Evolutionary conservation across 2,888 invertebrate genomes (phyloP), one percentile per base, ranked within the genome.

Genomic region (Margaritifera margaritifera): DNA sequence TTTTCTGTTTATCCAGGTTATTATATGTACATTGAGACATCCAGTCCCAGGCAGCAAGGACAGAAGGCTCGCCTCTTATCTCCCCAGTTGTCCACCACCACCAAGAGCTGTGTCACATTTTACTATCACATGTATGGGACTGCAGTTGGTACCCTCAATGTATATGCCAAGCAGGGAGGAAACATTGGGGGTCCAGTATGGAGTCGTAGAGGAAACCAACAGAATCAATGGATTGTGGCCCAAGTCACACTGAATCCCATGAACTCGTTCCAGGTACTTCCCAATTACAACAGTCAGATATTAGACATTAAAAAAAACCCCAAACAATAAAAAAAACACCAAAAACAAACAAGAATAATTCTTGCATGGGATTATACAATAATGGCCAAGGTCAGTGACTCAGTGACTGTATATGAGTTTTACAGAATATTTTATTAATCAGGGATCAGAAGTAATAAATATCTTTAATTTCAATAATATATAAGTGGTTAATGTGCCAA

Each of bases 91-190:
- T 59, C 75, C 11, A 42, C 69, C 22, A 66, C 72, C 2, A 74
- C 75, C 6, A 63, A 81, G 19, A 66, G 71, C 56, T 85, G 86
- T 74, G 68, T 84, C n/a, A 68, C 77, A 4, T 83, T 85, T 73
- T 84, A 75, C 77, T 83, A 81, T 68, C 82, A 84, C 69, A 86
- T 86, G 84, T 83, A 83, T 72, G 86, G 87, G 4, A 25, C 69
- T 6, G 67, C 76, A 22, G 77, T 84, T 31, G 83, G 79, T 8
- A 69, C 72, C 2, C 71, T 85, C 18, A 83, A 80, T 72, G 72
- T 85, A 8, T 85, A 84, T 65, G 59, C 79, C 50, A 70, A 70
- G 53, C 68, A 70, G 42, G 52, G 31, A 56, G 58, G 56, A 42
- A 71, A 24, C 20, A 62, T 75, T 11, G 82, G 81, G 5, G 64